A percentile compares a stretch with the other conserved stretches of the same genome.
phyloP scores from a whole-genome alignment of 2,797 vertebrate species.

The Lepilemur septentrionalis region DNA sequence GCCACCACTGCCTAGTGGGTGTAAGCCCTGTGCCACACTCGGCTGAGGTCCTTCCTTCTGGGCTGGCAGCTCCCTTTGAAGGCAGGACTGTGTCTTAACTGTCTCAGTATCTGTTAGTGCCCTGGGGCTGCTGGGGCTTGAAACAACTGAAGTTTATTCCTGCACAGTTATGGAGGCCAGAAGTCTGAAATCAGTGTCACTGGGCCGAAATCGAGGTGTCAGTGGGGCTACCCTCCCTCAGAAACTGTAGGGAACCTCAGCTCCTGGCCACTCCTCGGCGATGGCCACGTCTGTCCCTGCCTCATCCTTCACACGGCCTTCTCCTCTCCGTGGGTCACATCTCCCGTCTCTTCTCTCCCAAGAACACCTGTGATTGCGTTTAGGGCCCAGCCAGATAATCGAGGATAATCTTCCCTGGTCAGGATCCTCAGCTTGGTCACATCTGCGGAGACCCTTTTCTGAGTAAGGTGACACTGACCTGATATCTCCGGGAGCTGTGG shows the following conservation, averaged over 20 bases:
- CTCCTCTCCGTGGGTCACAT: not conserved
- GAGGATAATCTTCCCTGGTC: not conserved
- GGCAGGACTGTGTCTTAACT: not conserved
- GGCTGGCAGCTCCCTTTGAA: not conserved
- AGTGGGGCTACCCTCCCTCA: accelerated
- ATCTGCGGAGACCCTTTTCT: not conserved
- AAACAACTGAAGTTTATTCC: not conserved
- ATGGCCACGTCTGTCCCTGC: not conserved
- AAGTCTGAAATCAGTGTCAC: not conserved
- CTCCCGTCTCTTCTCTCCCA: not conserved
- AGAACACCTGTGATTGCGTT: not conserved
- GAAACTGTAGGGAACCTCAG: accelerated
- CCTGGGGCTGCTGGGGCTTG: not conserved
- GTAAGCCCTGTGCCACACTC: accelerated
- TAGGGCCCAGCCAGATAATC: not conserved
- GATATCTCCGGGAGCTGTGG: not conserved
- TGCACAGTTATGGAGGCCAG: not conserved
- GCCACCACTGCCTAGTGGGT: not conserved
- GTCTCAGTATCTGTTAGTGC: not conserved
- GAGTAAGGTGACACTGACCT: not conserved
- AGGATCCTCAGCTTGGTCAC: not conserved
- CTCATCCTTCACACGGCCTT: not conserved
- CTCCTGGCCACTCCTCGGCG: not conserved
- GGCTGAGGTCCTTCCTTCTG: not conserved
- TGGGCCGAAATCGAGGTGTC: accelerated